A percentile compares a stretch with the other conserved stretches of the same genome.
These are phyloP conservation scores for Pedionomus torquatus DNA, from an alignment of 2,113 vertebrate species.

Conservation along the genomic window DNA sequence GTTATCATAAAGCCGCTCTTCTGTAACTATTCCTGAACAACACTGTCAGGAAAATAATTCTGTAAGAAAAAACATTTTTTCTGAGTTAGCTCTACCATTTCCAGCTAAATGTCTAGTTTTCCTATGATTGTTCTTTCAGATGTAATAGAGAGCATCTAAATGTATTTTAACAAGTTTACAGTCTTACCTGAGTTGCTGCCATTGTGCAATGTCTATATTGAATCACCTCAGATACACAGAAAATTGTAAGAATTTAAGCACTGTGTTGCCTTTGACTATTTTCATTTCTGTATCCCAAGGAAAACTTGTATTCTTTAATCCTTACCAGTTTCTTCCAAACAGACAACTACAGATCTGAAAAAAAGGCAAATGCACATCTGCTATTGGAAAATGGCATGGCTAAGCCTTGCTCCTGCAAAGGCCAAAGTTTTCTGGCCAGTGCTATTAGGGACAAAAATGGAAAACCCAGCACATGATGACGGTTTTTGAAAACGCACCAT, in stretches of 20 bases:
- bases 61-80: background rate
- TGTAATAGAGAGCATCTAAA: background rate
- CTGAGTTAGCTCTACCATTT: background rate
- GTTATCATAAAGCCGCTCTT: background rate
- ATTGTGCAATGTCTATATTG: background rate
- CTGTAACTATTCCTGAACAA: background rate
- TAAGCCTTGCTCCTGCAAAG: background rate
- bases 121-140: background rate
- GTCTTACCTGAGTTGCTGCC: background rate
- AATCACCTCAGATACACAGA: background rate
- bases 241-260: background rate
- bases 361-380: background rate
- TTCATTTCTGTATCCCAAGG: background rate
- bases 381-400: background rate
- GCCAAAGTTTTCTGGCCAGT: background rate
- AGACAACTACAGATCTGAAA: background rate
- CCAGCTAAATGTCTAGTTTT: background rate
- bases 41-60: background rate
- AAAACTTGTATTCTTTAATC: background rate
- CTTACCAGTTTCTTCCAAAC: background rate
- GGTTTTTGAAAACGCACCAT: background rate
- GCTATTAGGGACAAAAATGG: background rate
- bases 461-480: background rate
- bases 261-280: background rate
- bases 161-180: background rate